Evolutionary conservation across 2,888 invertebrate genomes (phyloP), one percentile per base, ranked within the genome.

Genomic region (Cacoxenus indagator): DNA sequence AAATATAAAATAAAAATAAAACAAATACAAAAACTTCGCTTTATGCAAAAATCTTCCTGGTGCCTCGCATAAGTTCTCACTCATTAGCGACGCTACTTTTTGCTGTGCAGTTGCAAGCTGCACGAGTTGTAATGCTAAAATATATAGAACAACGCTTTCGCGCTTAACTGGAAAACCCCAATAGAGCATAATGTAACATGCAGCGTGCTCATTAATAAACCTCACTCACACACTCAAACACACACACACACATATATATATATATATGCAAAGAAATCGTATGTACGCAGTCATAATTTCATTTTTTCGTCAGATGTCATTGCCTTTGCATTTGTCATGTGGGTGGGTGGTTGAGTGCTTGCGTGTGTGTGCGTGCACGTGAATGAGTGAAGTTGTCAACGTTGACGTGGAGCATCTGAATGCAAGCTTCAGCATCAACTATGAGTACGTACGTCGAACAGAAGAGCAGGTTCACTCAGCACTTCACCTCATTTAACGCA

Each of bases 291-390:
- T 29, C 43, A 43, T 62, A 43, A 22, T 45, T 24, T 62, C 43
- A 62, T 45, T 62, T 62, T 62, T 62, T 62, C 43, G 43, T 45
- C 45, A 62, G 45, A 62, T 45, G 61, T 62, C 61, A 62, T 62
- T 62, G 61, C 61, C 61, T 62, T 43, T 29, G 45, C 24, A 62
- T 45, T 4, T 61, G 37, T 37, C 27, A 37, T 61, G 22, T 17
- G 19, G 17, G 37, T 59, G 26, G 4, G 6, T 26, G 55, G 14
- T 29, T n/a, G 17, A n/a, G 14, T 11, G 37, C 5, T 37, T 37
- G 14, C 14, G 31, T n/a, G 31, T n/a, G 1, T 2, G 29, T 57
- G 54, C 17, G 57, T 61, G 31, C 43, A 24, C 9, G 45, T 29
- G 61, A 43, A 26, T 54, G 54, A 8, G 27, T 54, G 27, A 9